Base-by-base conservation (phyloP, 2,888 invertebrate species). In the Diaprepes abbreviatus region DNA sequence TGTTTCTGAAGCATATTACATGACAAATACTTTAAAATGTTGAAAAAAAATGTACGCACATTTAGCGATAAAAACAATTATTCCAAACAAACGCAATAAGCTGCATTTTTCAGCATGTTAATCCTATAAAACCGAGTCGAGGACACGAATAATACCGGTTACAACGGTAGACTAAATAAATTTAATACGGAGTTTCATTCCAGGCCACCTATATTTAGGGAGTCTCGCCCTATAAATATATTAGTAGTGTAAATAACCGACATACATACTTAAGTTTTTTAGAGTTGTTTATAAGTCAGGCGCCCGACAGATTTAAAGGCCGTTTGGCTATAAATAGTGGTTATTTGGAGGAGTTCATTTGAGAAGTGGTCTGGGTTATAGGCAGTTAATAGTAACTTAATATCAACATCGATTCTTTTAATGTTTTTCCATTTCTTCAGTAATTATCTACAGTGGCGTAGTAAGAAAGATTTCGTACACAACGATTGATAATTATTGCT, bases 301-400 rank as follows among this genome's bases (percentile, higher is more conserved):
- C 19, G 10, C 24, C 6, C 21, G 45, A 45, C 45, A 24, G 45
- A 24, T 45, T 45, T 45, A 45, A 45, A 45, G 24, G 24, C 45
- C 6, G 24, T 45, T 45, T 24, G n/a, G 10, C 21, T 19, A 45
- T 45, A 45, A 45, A 45, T 45, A 24, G n/a, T 0, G 43, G 17
- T 45, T 45, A 45, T 45, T 45, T 45, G 12, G 43, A 45, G 45
- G 12, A 24, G 24, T 21, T 45, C 6, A 24, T 24, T n/a, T 12
- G 45, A 10, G 24, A 45, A 45, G 45, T 45, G 45, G 45, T 45
- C 3, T 45, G n/a, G 45, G n/a, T 45, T 21, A 45, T 45, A 6
- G 21, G 45, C 45, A 21, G 24, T 45, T 45, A 45, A 17, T 21
- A 24, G 45, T 45, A 24, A 45, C 12, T 45, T 45, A 45, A 24